Base-by-base conservation (phyloP, 1,140 invertebrate genomes). In the Acromyrmex charruanus region DNA sequence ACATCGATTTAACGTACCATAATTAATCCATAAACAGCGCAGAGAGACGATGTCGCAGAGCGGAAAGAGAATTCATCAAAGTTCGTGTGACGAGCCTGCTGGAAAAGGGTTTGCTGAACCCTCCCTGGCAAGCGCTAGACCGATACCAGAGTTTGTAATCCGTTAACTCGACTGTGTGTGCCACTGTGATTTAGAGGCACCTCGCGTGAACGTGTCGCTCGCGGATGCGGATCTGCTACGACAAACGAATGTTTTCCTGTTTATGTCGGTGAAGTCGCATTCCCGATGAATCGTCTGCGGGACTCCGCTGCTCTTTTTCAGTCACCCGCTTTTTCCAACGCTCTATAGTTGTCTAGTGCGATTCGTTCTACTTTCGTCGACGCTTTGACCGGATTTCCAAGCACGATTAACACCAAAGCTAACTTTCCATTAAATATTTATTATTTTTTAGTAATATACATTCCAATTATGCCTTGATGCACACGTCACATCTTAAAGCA, bases 231-330 rank as follows among this genome's bases (percentile, higher is more conserved):
- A 84, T 84, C 80, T 61, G 69, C 55, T 28, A 31, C 75, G 75
- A 85, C 72, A 85, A 85, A 79, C 75, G 63, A 85, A 85, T 85
- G 84, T 85, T 85, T 85, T 85, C 74, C 84, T 85, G 84, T 79
- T 85, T 79, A 85, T 85, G 75, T 75, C 80, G 71, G 55, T 28
- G 61, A 85, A 66, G 61, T 66, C 53, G 75, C 2, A 66, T 55
- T 31, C 53, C 66, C 85, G 66, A 85, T 80, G 65, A 82, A 86
- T 81, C 53, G 44, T 65, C 84, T 39, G 59, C 79, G 79, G 65
- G n/a, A 58, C 68, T 82, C 35, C n/a, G 4, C 39, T 44, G 18
- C 44, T 35, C 69, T 84, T 59, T 84, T 75, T 75, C 55, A 31
- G 3, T 31, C 58, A 10, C 7, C 21, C 51, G 25, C 80, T 61